A percentile compares a stretch with the other conserved stretches of the same genome.
phyloP scores from a whole-genome alignment of 2,888 invertebrate genomes.

The Resseliella maxima region DNA sequence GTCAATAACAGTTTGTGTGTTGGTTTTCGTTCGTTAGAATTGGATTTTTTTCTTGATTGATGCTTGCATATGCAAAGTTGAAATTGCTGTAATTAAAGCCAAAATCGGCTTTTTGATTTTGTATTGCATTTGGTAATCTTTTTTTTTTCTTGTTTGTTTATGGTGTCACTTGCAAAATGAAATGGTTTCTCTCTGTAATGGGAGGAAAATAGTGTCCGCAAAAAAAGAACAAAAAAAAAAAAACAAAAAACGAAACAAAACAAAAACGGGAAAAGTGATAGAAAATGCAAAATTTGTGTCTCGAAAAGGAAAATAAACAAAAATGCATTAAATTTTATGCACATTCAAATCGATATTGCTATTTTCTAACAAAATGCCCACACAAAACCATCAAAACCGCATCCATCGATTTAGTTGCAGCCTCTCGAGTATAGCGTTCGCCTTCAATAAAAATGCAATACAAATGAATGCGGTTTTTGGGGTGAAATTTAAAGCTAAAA shows the following conservation, averaged over 20 bases:
- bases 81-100: conserved; percentile 45
- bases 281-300: conserved; percentile 8
- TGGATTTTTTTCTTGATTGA: conserved; percentile 36
- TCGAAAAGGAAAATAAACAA: background rate
- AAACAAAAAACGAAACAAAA: no score
- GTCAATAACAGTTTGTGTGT: background rate
- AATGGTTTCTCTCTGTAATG: background rate
- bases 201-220: background rate
- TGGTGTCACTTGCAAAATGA: background rate
- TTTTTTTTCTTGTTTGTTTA: background rate
- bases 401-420: conserved; percentile 21
- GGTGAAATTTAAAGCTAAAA: conserved; percentile 16
- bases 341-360: background rate
- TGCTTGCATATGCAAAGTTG: conserved; percentile 7
- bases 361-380: conserved; percentile 8
- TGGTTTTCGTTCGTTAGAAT: background rate
- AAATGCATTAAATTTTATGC: conserved; percentile 37
- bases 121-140: background rate
- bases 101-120: conserved; percentile 8
- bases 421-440: background rate
- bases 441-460: conserved; percentile 8
- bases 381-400: conserved; percentile 38
- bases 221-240: background rate
- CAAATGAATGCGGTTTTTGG: conserved; percentile 39
- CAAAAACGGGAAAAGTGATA: no score